These are phyloP conservation scores for Pangasius macronema DNA, from an alignment of 2,797 vertebrate genomes.

Conservation along the genomic window DNA sequence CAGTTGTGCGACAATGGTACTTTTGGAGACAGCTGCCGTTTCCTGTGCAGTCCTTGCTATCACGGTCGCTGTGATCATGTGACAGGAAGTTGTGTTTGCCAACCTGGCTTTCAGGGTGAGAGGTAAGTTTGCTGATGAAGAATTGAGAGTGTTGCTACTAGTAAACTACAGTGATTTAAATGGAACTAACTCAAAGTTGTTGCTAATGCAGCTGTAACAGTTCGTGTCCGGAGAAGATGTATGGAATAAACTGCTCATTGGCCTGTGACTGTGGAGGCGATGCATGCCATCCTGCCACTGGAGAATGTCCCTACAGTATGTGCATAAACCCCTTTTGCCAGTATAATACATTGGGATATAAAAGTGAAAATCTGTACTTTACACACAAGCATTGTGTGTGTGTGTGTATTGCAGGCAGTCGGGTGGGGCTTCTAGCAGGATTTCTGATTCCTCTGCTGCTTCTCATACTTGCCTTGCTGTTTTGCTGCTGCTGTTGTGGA, in stretches of 20 bases:
- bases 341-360: not conserved
- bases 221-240: conserved; percentile 80
- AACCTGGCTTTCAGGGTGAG: conserved; percentile 83
- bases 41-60: conserved; percentile 78
- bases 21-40: conserved; percentile 82
- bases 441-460: conserved; percentile 82
- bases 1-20: conserved; percentile 74
- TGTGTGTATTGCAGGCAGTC: conserved; percentile 57
- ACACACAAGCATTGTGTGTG: not conserved
- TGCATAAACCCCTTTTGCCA: conserved; percentile 16
- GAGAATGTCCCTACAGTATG: conserved; percentile 82
- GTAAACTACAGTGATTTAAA: conserved; percentile 1
- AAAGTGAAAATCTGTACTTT: not conserved
- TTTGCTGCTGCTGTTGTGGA: conserved; percentile 84
- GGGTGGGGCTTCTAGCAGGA: conserved; percentile 72
- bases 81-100: conserved; percentile 89
- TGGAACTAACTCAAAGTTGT: conserved; percentile 14
- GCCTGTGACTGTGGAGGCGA: conserved; percentile 80
- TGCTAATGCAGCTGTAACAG: conserved; percentile 83
- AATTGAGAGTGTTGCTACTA: conserved; percentile 4
- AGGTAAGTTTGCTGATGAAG: conserved; percentile 74
- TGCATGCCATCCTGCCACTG: conserved; percentile 77
- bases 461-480: conserved; percentile 78
- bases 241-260: conserved; percentile 87
- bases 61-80: conserved; percentile 83